Base-by-base conservation (phyloP, 2,113 vertebrate genomes). In the Ellobius talpinus region DNA sequence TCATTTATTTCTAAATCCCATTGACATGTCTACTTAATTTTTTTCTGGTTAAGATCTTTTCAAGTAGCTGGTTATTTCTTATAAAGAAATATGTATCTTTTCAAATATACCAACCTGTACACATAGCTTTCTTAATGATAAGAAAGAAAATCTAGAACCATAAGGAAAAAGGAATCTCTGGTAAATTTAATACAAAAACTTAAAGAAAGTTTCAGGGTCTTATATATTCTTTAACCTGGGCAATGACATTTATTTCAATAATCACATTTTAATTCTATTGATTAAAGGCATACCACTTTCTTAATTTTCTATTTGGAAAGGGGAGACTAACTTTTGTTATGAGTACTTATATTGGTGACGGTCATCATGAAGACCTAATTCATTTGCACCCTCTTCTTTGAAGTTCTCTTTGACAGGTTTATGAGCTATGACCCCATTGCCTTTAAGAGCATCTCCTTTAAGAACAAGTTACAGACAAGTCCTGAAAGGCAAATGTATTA, bases 141-240 rank as follows among this genome's bases (percentile, higher is more conserved):
- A 91, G 79, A 91, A 93, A 87, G 92, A 74, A 97, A 90, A 90
- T 76, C 26, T 90, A 87, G 50, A 96, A 90, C 45, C 84, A 72
- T 1, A 93, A 33, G 52, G 42, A 47, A 81, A 82, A 84, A 82
- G 50, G 45, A 65, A 13, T 31, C 21, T 63, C n/a, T 88, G 26
- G 24, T 61, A 76, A 96, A 63, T 90, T 76, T 14, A 72, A 76
- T 72, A 87, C 2, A 4, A 0, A 78, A 89, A 66, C 19, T 66
- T 81, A 33, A 55, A 45, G 82, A 77, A 19, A 47, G 70, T 42
- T 93, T 33, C 0, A 7, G 50, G 45, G 33, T 13, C 19, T 92
- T 36, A 47, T 1, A 19, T 17, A 93, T 42, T 68, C 95, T 90
- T 89, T 82, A 55, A 90, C 91, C 3, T 68, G 14, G 70, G 21